Base-by-base conservation (phyloP, 2,888 invertebrate species). In the Miltochrista miniata region DNA sequence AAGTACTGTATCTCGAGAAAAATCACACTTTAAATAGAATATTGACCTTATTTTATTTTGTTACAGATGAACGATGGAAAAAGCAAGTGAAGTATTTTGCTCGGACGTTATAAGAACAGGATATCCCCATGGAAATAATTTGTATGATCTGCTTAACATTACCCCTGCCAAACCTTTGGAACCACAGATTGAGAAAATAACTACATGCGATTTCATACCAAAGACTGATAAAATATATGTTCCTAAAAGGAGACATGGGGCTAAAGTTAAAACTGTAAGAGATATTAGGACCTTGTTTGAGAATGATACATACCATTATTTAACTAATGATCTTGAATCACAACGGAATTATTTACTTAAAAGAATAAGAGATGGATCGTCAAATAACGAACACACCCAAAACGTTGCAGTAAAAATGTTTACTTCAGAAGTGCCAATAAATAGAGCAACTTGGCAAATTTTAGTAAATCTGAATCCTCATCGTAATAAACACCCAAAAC, bases 361-460 rank as follows among this genome's bases (percentile, higher is more conserved):
- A 54, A 88, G 83, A 77, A 90, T 92, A 59, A 78, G 76, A 58
- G 63, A 59, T 45, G 88, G 87, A 15, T 79, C 71, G 42, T 70
- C 80, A 31, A 75, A 56, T 56, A 72, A 85, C n/a, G 74, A 81
- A 42, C 69, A 72, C 37, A 87, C 90, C n/a, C 82, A 78, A 70
- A 62, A 64, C 41, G 46, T 83, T 34, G 86, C 86, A 11, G 78
- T 66, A 67, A 82, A 74, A 52, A 70, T 90, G 18, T 65, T 92
- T 38, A 76, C 74, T 45, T 64, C 69, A 45, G 75, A 81, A 55
- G 66, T 64, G 35, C 87, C 91, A 18, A 66, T 89, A 52, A 79
- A 81, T 18, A 85, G 81, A 65, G 60, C 79, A n/a, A 67, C 82
- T 12, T 91, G 90, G 90, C 85, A 89, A 75, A 90, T 91, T 86